Evolutionary conservation across 2,113 vertebrate species (phyloP).

Genomic region (Isichthys henryi): DNA sequence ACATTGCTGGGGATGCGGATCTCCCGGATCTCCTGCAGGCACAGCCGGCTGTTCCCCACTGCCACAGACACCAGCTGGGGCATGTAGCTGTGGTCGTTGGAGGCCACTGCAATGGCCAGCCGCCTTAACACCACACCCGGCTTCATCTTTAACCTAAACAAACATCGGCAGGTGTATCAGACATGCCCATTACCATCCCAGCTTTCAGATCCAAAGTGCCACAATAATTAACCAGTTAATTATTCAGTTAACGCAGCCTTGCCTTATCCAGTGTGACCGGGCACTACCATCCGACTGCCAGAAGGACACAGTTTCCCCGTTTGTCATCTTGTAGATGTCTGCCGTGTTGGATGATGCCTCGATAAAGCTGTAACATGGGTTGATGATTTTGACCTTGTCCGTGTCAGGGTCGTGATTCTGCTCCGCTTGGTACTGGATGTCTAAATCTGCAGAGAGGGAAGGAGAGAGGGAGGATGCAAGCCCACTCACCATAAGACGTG

Average conservation of each 20-base stretch:
- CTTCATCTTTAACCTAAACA: constrained; percentile 86
- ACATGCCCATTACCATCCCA: background rate
- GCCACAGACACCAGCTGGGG: constrained; percentile 91
- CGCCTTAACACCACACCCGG: constrained; percentile 85
- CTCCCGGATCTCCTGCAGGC: constrained; percentile 86
- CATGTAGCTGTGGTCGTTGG: constrained; percentile 96
- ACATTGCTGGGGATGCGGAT: constrained; percentile 94
- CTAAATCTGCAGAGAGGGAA: constrained; percentile 51
- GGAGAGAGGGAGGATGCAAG: background rate
- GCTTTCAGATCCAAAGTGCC: background rate
- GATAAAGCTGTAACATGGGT: constrained; percentile 85
- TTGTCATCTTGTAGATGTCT: constrained; percentile 88
- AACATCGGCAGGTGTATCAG: background rate
- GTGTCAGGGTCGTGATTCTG: constrained; percentile 72
- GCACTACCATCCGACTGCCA: constrained; percentile 97
- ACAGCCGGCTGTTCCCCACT: constrained; percentile 77
- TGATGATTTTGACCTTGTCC: constrained; percentile 81
- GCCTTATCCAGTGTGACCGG: constrained; percentile 95
- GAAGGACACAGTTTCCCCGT: constrained; percentile 85
- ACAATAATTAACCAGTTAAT: background rate
- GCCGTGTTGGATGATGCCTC: constrained; percentile 85
- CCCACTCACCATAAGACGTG: background rate
- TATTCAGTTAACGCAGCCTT: constrained; percentile 27
- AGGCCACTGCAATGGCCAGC: constrained; percentile 83
- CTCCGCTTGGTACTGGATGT: constrained; percentile 68